phyloP scores from a whole-genome alignment of 2,888 invertebrate genomes.

The Mesoligia furuncula region DNA sequence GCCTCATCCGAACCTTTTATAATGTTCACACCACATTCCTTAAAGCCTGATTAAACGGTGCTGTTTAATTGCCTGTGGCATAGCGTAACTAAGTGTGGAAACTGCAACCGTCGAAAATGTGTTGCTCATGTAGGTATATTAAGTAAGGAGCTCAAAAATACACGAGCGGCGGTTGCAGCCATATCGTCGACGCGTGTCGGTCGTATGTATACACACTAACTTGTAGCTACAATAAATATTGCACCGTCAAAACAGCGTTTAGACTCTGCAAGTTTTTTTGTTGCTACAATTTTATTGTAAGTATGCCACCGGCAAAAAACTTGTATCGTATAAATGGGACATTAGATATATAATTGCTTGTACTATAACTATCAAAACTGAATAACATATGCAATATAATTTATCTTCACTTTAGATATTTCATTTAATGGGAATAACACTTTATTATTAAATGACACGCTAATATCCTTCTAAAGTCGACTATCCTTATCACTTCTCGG shows the following conservation, averaged over 20 bases:
- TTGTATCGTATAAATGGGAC: background rate
- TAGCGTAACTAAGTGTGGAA: background rate
- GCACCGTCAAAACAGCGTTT: background rate
- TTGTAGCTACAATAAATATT: background rate
- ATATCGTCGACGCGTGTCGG: background rate
- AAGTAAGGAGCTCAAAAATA: background rate
- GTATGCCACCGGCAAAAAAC: background rate
- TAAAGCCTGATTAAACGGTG: background rate
- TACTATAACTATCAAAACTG: slow-evolving; percentile 47
- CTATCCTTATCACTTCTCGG: slow-evolving; percentile 50
- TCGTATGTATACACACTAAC: background rate
- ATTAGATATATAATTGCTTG: slow-evolving; percentile 4
- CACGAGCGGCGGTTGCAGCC: background rate
- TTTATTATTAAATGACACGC: slow-evolving; percentile 51
- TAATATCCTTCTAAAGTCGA: slow-evolving; percentile 49
- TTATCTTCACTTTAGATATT: slow-evolving; percentile 22
- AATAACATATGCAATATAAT: slow-evolving; percentile 36
- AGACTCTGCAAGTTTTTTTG: background rate
- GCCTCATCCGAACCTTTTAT: slow-evolving; percentile 31
- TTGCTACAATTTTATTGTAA: background rate
- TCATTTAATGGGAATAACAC: slow-evolving; percentile 20
- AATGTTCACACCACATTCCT: slow-evolving; percentile 5
- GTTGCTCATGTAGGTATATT: background rate
- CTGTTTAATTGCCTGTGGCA: background rate
- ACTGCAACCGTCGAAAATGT: background rate